Conservation (phyloP, 64 coral and sea anemone species). For the Trachythela sp. region DNA sequence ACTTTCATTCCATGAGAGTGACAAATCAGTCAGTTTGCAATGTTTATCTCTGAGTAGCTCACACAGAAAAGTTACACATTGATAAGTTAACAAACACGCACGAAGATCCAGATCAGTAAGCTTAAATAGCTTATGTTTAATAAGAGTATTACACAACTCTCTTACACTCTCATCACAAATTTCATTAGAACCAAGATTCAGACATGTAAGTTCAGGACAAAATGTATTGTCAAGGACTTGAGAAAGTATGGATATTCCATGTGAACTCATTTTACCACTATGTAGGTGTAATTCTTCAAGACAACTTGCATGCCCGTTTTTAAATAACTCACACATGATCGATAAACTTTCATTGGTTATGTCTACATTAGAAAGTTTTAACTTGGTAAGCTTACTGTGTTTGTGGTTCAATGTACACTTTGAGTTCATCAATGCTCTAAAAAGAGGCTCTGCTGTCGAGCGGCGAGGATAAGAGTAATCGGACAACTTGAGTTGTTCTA, state of each 20-base stretch:
- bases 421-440: background rate
- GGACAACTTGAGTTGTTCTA: background rate
- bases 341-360: background rate
- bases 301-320: background rate
- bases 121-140: background rate
- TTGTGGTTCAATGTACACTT: background rate
- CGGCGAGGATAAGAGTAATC: background rate
- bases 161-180: background rate
- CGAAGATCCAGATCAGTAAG: background rate
- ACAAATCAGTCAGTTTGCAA: background rate
- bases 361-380: background rate
- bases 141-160: background rate
- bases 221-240: background rate
- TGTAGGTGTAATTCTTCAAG: background rate
- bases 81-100: background rate
- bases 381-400: background rate
- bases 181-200: background rate
- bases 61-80: background rate
- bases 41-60: background rate
- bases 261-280: background rate
- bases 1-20: background rate
- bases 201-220: background rate
- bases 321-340: too few species aligned
- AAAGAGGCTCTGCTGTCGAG: background rate
- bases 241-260: background rate